Base-by-base conservation (phyloP, 2,888 invertebrate species). In the Phorcus lineatus region DNA sequence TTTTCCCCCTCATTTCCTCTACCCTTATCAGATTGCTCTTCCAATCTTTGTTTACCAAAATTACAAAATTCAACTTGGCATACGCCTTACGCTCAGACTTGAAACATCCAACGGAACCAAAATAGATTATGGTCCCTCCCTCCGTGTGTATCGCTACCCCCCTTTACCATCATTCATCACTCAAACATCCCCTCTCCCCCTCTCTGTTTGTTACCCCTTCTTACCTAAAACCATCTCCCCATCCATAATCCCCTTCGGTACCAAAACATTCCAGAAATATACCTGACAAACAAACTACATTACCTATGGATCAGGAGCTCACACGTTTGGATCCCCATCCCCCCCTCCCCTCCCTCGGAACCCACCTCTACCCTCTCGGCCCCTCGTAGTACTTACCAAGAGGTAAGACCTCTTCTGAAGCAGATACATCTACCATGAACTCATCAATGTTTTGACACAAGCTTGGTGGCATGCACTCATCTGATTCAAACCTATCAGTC, bases 391-490 rank as follows among this genome's bases (percentile, higher is more conserved):
- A 67, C 67, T 67, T 67, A 70, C 36, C 70, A 19, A 36, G 70
- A 19, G 70, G 70, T 6, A 24, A n/a, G 13, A 19, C 70, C 40
- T 70, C 70, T 19, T 70, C 70, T 3, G 36, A 70, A 36, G 31
- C 36, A 2, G 70, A n/a, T 70, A 70, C 70, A 70, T 70, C 70
- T 36, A 70, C 70, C 70, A 70, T 70, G 19, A 31, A 70, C 31
- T 7, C 19, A 16, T 70, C 47, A 47, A 70, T 19, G 28, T 31
- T 70, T 36, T 70, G 70, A 40, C 70, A 70, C 70, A 31, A 31
- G 19, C 28, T 40, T 31, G 31, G 24, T 28, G 36, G 70, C 70
- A 36, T 28, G 70, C 40, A 62, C 62, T 28, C 62, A 70, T 70
- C 70, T 70, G 36, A 36, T 70, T 36, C 70, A 36, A 19, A 13